These are phyloP conservation scores for Lepidochrysops patricia DNA, from an alignment of 2,888 invertebrate species.

Conservation along the genomic window DNA sequence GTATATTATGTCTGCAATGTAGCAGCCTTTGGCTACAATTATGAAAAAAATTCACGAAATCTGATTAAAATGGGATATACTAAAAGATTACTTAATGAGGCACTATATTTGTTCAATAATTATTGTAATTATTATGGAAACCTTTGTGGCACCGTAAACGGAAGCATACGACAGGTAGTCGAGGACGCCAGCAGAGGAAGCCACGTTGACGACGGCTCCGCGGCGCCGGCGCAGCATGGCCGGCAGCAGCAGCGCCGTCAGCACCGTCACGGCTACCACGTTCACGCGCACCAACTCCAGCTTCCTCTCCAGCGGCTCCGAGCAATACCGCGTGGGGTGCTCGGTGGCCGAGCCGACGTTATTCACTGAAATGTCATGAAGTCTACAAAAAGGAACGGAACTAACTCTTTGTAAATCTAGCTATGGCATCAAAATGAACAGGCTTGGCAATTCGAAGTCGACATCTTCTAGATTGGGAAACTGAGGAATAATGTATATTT, in stretches of 20 bases:
- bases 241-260: constrained; percentile 1
- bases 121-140: background rate
- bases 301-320: background rate
- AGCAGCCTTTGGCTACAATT: no score
- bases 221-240: background rate
- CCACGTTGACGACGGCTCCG: background rate
- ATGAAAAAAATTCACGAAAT: background rate
- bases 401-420: no score
- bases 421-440: no score
- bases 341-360: background rate
- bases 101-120: background rate
- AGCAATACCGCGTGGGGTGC: background rate
- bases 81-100: background rate
- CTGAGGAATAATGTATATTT: no score
- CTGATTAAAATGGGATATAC: background rate
- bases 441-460: no score
- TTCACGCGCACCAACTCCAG: background rate
- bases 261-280: background rate
- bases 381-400: no score
- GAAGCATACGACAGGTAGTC: background rate
- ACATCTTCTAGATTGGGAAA: no score
- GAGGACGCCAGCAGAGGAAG: background rate
- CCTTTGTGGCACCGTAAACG: constrained; percentile 1
- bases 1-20: no score
- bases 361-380: background rate